These are phyloP conservation scores for Lithodes maja DNA, from an alignment of 2,888 invertebrate genomes.

Conservation along the genomic window DNA sequence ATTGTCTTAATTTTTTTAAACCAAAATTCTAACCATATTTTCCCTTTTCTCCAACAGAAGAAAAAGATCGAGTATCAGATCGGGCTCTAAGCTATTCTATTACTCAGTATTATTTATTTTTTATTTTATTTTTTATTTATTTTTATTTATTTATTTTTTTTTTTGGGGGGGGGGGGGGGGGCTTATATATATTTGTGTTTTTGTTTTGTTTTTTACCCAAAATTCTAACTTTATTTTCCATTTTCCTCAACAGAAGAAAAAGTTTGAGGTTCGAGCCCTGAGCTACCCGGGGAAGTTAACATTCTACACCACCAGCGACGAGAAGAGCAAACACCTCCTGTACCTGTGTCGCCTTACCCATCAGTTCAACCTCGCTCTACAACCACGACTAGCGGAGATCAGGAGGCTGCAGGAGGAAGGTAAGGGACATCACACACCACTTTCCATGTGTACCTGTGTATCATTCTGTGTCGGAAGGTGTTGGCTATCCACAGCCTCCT, in stretches of 20 bases:
- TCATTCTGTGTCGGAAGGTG: no score
- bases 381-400: conserved; percentile 88
- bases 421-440: no score
- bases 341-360: conserved; percentile 93
- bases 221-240: not conserved
- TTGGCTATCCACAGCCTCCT: no score
- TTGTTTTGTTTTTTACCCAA: not conserved
- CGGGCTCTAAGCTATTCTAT: no score
- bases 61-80: no score
- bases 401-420: conserved; percentile 89
- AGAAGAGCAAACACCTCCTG: conserved; percentile 93
- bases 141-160: no score
- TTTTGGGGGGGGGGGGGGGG: no score
- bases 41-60: no score
- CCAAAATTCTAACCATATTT: no score
- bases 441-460: no score
- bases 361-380: conserved; percentile 94
- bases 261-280: conserved; percentile 95
- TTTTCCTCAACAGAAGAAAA: conserved; percentile 82
- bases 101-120: not conserved
- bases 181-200: no score
- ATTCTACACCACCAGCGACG: conserved; percentile 93
- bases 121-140: not conserved
- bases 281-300: conserved; percentile 83
- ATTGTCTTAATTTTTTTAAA: no score